Base-by-base conservation (phyloP, 1,140 invertebrate species). In the Helicoverpa armigera region DNA sequence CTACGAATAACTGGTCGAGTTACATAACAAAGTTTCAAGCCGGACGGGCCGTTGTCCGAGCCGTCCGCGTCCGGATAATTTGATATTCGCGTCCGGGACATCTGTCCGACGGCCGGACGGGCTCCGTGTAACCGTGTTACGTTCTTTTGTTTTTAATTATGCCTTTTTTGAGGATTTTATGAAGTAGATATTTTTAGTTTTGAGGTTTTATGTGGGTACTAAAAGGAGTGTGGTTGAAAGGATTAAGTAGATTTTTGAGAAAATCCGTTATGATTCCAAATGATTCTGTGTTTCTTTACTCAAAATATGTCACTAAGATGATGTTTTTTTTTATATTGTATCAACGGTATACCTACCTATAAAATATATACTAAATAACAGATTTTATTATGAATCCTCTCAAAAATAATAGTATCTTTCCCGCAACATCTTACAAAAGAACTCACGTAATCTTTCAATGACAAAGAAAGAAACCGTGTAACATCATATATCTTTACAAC, bases 41-140 rank as follows among this genome's bases (percentile, higher is more conserved):
- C 43, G 10, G 43, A 50, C 35, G 16, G 58, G 11, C 23, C 2
- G 58, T 60, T 43, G 58, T 60, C 58, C 43, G 63, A 48, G 5
- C 63, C 43, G 63, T 67, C 54, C 35, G 61, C 31, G 72, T 35
- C 54, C 72, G 72, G 72, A 74, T 74, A 74, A 74, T 74, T 74
- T 58, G 54, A 74, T 74, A 74, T 60, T 50, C 54, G 14, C 51
- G 35, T 14, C 31, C 54, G 23, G 72, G 51, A 74, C 53, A 74
- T 54, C 29, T 58, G 69, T 72, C 69, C 54, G 50, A 12, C n/a
- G 35, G 18, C 63, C 43, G 63, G 9, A 16, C 43, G 35, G 58
- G 11, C 16, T 10, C 18, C 10, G 11, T 35, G n/a, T 12, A 18
- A 50, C 35, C n/a, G 2, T 18, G 63, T 50, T 50, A 67, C 43